phyloP scores from a whole-genome alignment of 2,797 vertebrate genomes.

The Carapus acus region DNA sequence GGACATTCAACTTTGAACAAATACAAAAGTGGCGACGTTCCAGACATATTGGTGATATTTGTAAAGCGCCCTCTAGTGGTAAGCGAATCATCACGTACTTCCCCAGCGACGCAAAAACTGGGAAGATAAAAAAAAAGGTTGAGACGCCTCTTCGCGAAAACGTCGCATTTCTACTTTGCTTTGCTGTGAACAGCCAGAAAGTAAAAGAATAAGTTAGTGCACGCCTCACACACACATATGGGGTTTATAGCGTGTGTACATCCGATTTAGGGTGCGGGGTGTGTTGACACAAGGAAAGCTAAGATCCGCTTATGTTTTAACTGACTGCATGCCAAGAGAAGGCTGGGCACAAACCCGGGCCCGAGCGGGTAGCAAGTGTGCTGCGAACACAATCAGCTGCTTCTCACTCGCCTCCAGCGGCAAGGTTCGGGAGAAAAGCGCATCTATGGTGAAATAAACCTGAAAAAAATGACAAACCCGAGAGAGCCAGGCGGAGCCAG shows the following conservation, averaged over 20 bases:
- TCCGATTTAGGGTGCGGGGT: background rate
- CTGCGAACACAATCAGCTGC: slow-evolving; percentile 7
- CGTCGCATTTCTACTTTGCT: no score
- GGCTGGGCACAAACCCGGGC: slow-evolving; percentile 8
- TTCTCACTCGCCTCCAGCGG: background rate
- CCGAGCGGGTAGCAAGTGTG: slow-evolving; percentile 38
- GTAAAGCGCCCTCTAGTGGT: no score
- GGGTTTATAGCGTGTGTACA: background rate
- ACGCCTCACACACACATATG: background rate
- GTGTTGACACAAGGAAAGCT: background rate
- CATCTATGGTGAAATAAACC: no score
- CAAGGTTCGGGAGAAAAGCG: background rate
- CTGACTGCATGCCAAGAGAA: slow-evolving; percentile 18
- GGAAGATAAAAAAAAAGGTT: no score
- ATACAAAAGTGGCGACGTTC: no score
- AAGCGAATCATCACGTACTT: no score
- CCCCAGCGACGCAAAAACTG: no score
- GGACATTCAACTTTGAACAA: no score
- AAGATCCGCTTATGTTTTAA: slow-evolving; percentile 2
- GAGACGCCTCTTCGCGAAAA: no score
- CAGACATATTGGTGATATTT: no score
- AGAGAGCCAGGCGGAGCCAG: slow-evolving; percentile 52
- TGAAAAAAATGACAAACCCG: slow-evolving; percentile 54
- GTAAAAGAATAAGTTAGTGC: no score
- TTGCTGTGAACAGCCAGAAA: no score